These are phyloP conservation scores for Athrips mouffetella DNA, from an alignment of 2,888 invertebrate species.

Conservation along the genomic window DNA sequence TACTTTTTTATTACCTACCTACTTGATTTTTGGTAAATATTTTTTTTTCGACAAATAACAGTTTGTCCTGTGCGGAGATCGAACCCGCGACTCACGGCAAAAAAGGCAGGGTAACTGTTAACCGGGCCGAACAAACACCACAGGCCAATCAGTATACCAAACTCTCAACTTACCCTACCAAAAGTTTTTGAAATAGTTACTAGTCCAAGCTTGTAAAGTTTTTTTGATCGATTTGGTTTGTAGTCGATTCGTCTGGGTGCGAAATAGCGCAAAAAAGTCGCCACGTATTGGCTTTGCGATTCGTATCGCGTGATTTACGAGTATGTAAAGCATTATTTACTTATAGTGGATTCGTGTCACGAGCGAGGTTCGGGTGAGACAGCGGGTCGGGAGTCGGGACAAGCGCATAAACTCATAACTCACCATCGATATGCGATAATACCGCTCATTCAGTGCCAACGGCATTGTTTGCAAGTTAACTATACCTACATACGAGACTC, in stretches of 20 bases:
- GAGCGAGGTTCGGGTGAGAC: slow-evolving; percentile 51
- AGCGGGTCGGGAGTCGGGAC: slow-evolving; percentile 43
- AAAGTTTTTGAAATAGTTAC: too few species aligned
- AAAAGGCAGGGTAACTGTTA: too few species aligned
- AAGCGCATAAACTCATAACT: slow-evolving; percentile 50
- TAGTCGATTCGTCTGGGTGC: not conserved
- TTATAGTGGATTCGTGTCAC: slow-evolving; percentile 42
- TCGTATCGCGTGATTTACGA: not conserved
- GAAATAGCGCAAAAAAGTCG: not conserved
- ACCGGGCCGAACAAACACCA: too few species aligned
- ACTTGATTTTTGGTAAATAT: too few species aligned
- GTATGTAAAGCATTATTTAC: not conserved
- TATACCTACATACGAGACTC: slow-evolving; percentile 3
- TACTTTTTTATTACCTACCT: too few species aligned
- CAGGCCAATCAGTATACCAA: too few species aligned
- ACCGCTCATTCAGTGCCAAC: slow-evolving; percentile 51
- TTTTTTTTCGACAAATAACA: too few species aligned
- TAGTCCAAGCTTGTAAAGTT: not conserved
- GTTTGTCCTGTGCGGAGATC: too few species aligned
- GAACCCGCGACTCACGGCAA: too few species aligned
- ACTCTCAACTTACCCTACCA: too few species aligned
- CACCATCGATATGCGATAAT: slow-evolving; percentile 53
- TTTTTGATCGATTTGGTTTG: not conserved
- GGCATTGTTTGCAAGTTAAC: slow-evolving; percentile 37
- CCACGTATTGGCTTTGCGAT: not conserved